phyloP scores from a whole-genome alignment of 2,113 vertebrate genomes.

The Salvelinus sp. region DNA sequence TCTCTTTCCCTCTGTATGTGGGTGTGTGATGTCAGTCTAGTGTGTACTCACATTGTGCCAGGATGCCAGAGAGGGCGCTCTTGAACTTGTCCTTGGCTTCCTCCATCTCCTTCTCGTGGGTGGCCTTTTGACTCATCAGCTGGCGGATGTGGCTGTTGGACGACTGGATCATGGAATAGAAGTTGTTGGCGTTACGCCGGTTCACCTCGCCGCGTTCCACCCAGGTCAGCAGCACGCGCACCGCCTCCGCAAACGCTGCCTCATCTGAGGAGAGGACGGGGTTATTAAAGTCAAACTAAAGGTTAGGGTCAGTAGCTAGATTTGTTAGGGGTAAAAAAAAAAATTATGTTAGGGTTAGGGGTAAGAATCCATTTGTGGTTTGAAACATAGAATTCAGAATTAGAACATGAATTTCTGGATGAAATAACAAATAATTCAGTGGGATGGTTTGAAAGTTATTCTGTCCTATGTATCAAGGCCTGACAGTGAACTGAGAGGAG shows the following conservation, averaged over 20 bases:
- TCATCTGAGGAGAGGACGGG: constrained; percentile 78
- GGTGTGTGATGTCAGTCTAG: neutral
- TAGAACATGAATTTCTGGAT: no score
- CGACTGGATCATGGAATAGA: constrained; percentile 98
- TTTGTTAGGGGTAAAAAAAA: no score
- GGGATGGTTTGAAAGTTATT: no score
- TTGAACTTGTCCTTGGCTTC: constrained; percentile 97
- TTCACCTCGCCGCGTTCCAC: constrained; percentile 94
- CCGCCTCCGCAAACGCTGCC: constrained; percentile 86
- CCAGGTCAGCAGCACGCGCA: constrained; percentile 91
- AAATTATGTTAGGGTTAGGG: neutral
- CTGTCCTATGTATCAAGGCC: constrained; percentile 20
- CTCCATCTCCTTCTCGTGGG: constrained; percentile 95
- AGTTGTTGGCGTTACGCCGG: constrained; percentile 93
- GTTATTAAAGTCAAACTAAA: no score
- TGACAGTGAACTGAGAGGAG: constrained; percentile 20
- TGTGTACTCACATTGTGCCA: constrained; percentile 84
- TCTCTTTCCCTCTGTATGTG: constrained; percentile 17
- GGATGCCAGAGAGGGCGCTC: constrained; percentile 87
- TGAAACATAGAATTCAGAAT: no score
- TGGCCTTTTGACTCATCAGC: constrained; percentile 85
- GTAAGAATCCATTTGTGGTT: neutral
- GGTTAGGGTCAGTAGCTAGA: neutral
- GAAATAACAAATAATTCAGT: no score
- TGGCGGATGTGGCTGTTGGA: constrained; percentile 93